Base-by-base conservation (phyloP, 2,113 vertebrate genomes). In the Charadrius vociferus region DNA sequence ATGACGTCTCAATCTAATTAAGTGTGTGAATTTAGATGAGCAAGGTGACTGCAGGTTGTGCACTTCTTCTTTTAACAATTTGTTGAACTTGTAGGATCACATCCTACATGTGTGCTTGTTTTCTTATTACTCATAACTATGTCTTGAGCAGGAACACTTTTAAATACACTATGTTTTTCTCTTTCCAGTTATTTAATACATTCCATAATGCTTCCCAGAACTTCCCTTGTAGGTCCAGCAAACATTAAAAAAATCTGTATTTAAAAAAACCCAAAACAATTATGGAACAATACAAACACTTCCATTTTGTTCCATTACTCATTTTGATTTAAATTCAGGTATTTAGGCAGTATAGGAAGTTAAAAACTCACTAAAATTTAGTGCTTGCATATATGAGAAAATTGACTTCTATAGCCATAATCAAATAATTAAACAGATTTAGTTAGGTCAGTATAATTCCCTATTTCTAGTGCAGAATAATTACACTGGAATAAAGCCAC, bases 401-500 rank as follows among this genome's bases (percentile, higher is more conserved):
- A 95, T 62, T 87, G 61, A 87, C 45, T 73, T 80, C 78, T 66
- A 73, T 19, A 85, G 39, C 16, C 49, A 52, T 65, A 94, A 92
- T 81, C 24, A 91, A 96, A 77, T 81, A 89, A 93, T 90, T 85
- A 90, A 84, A 85, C 58, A 53, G 86, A 82, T 94, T 85, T 87
- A 91, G 43, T 61, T 81, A 88, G 62, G 70, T 89, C 74, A 82
- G 15, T 73, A 29, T 50, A 95, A 87, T 55, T 93, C 37, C 29
- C 36, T 58, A 58, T 73, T 95, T 94, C 63, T 86, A 86, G 41
- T 55, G 55, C 37, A 78, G 50, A 83, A 63, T 86, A 88, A 94
- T 86, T 86, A 83, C 27, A 78, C 63, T 75, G 82, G 93, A 97
- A 96, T 86, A 90, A 93, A 95, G 82, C 62, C 85, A 93, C 71